phyloP scores from a whole-genome alignment of 2,797 vertebrate genomes.

The Phyllotis vaccarum region DNA sequence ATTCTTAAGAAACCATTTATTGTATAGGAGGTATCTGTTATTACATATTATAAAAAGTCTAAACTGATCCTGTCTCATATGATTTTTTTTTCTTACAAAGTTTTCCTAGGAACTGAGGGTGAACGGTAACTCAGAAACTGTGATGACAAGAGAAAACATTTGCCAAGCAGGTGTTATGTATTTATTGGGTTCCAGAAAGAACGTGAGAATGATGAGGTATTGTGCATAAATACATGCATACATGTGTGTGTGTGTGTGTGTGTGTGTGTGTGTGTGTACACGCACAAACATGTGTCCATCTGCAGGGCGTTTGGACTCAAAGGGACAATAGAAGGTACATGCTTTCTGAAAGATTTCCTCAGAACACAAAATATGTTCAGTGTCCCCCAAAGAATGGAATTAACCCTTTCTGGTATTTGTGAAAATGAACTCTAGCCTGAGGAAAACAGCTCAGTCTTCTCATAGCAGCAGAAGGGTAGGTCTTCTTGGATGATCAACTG shows the following conservation, averaged over 20 bases:
- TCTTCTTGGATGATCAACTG: not conserved
- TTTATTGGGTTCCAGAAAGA: not conserved
- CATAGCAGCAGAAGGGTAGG: not conserved
- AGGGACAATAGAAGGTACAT: not conserved
- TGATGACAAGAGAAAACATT: not conserved
- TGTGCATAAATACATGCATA: too few relatives aligned
- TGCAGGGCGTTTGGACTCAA: not conserved
- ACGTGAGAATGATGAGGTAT: not conserved
- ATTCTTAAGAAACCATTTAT: constrained; percentile 20
- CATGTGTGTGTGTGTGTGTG: not conserved
- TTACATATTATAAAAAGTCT: constrained; percentile 6
- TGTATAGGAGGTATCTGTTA: not conserved
- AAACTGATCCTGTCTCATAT: not conserved
- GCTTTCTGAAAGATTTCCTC: not conserved
- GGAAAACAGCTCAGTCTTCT: not conserved
- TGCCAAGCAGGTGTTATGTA: not conserved
- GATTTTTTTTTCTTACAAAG: not conserved
- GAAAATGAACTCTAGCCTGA: not conserved
- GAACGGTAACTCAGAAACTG: not conserved
- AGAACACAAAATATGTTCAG: not conserved
- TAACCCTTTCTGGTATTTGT: not conserved
- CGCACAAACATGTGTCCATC: too few relatives aligned
- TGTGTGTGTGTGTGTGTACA: not conserved
- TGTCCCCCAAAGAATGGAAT: not conserved
- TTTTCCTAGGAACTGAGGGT: not conserved